Evolutionary conservation across 2,113 vertebrate species (phyloP).

Genomic region (Cryptoleucopteryx plumbea): DNA sequence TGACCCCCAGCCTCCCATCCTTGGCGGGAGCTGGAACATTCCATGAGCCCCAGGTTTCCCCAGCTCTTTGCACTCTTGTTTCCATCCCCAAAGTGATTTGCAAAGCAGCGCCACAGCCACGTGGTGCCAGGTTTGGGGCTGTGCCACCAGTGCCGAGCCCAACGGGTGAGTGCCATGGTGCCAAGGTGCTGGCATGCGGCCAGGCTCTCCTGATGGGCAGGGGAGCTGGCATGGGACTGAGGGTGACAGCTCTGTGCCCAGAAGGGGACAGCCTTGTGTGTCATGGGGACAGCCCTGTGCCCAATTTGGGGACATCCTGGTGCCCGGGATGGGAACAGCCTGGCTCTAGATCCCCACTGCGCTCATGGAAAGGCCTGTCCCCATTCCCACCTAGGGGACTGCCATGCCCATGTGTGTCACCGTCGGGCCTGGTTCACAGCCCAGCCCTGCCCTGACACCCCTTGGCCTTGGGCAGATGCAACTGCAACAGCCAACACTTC

Average conservation of each 20-base stretch:
- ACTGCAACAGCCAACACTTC: background rate
- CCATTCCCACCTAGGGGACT: background rate
- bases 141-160: background rate
- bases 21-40: background rate
- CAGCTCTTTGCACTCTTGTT: background rate
- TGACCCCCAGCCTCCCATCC: no score
- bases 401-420: background rate
- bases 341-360: background rate
- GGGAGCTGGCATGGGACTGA: background rate
- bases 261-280: no score
- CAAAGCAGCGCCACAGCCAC: background rate
- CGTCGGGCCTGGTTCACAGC: fast-evolving
- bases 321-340: background rate
- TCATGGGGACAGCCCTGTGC: no score
- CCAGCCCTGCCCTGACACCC: background rate
- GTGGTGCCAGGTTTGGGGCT: background rate
- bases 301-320: no score
- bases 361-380: background rate
- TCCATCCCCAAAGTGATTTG: background rate
- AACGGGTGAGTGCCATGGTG: fast-evolving
- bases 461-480: background rate
- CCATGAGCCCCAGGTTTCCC: fast-evolving
- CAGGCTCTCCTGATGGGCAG: background rate
- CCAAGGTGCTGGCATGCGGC: fast-evolving
- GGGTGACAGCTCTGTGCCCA: background rate